Percentiles rank a stretch among this genome's conserved stretches.
phyloP scores from a whole-genome alignment of 92 coral and sea anemone genomes.

The Siderastrea radians region DNA sequence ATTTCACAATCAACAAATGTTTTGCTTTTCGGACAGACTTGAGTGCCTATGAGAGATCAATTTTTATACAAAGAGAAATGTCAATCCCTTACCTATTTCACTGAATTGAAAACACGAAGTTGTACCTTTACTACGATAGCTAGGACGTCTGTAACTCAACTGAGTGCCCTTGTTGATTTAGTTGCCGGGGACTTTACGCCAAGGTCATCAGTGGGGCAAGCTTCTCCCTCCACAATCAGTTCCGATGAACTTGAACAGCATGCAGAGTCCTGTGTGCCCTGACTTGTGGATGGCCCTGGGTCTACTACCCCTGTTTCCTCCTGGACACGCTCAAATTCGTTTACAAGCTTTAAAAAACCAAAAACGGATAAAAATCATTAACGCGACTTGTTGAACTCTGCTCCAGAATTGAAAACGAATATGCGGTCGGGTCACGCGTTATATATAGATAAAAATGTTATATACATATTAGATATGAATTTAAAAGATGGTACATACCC shows the following conservation, averaged over 20 bases:
- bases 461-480: too few relatives aligned
- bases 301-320: too few relatives aligned
- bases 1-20: neutral
- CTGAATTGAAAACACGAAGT: neutral
- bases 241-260: neutral
- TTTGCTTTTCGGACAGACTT: neutral
- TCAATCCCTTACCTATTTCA: neutral
- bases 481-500: too few relatives aligned
- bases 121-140: conserved; percentile 12
- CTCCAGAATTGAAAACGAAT: too few relatives aligned
- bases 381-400: too few relatives aligned
- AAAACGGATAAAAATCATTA: too few relatives aligned
- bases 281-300: too few relatives aligned
- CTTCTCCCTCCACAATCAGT: neutral
- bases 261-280: too few relatives aligned
- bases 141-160: neutral
- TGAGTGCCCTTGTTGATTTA: neutral
- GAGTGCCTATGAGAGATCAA: neutral
- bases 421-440: too few relatives aligned
- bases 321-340: too few relatives aligned
- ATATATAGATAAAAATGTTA: too few relatives aligned
- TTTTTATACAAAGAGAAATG: neutral
- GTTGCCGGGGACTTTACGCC: neutral
- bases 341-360: too few relatives aligned
- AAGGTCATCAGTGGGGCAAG: neutral